These are phyloP conservation scores for Bombus waltoni DNA, from an alignment of 1,140 invertebrate genomes.

Conservation along the genomic window DNA sequence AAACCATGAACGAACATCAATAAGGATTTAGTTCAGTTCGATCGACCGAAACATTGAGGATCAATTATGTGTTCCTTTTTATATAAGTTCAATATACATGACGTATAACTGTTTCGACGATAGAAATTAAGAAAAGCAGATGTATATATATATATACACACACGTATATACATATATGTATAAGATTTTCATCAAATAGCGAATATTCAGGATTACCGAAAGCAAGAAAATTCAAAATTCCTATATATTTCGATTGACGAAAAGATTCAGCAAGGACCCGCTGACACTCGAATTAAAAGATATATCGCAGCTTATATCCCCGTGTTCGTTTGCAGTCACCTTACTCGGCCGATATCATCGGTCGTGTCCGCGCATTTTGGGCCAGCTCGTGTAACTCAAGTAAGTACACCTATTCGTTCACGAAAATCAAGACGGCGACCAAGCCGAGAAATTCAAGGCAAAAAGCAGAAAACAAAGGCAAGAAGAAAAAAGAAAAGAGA, in stretches of 20 bases:
- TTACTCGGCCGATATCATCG: background rate
- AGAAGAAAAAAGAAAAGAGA: background rate
- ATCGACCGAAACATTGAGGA: conserved; percentile 15
- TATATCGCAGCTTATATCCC: background rate
- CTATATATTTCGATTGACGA: background rate
- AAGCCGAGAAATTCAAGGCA: background rate
- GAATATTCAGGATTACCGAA: conserved; percentile 13
- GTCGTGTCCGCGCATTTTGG: conserved; percentile 63
- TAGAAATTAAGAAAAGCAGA: conserved; percentile 1
- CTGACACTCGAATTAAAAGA: background rate
- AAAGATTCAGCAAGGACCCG: too few relatives aligned
- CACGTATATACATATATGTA: background rate
- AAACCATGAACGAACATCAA: background rate
- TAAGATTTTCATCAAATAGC: background rate
- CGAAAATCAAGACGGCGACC: conserved; percentile 9
- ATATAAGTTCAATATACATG: conserved; percentile 17
- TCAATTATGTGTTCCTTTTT: conserved; percentile 30
- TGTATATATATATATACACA: background rate
- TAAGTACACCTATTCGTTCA: conserved; percentile 43
- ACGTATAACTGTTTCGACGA: conserved; percentile 1
- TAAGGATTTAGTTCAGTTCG: conserved; percentile 20
- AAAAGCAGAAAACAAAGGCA: background rate
- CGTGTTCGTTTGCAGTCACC: conserved; percentile 15
- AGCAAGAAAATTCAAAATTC: conserved; percentile 18
- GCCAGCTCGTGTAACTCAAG: conserved; percentile 74